Conservation (phyloP, 2,113 vertebrate genomes). For the Malurus melanocephalus region DNA sequence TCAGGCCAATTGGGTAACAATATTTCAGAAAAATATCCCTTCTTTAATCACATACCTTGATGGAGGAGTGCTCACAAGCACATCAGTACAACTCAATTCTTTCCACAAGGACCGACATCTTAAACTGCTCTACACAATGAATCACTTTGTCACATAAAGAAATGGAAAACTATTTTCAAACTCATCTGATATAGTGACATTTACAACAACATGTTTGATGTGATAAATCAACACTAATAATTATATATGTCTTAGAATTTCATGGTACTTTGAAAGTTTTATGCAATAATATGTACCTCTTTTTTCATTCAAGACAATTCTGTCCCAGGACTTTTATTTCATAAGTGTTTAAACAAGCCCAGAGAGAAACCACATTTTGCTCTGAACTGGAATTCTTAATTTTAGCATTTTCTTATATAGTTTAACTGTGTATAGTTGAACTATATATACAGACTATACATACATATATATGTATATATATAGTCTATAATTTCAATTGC, state of each 20-base stretch:
- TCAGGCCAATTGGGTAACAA: slow-evolving; percentile 59
- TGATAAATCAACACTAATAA: slow-evolving; percentile 75
- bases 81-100: slow-evolving; percentile 65
- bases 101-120: slow-evolving; percentile 69
- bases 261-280: slow-evolving; percentile 67
- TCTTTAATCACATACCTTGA: slow-evolving; percentile 72
- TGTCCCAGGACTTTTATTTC: slow-evolving; percentile 59
- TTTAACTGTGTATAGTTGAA: no score
- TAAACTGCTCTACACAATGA: slow-evolving; percentile 72
- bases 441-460: no score
- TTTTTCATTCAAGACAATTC: slow-evolving; percentile 44
- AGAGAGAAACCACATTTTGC: slow-evolving; percentile 37
- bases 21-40: slow-evolving; percentile 67
- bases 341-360: slow-evolving; percentile 52
- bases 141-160: slow-evolving; percentile 78
- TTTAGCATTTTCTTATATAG: neutral
- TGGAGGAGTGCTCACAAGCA: slow-evolving; percentile 61
- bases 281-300: slow-evolving; percentile 54
- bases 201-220: slow-evolving; percentile 73
- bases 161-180: slow-evolving; percentile 77
- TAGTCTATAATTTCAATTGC: neutral
- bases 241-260: slow-evolving; percentile 73
- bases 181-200: slow-evolving; percentile 73
- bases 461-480: no score
- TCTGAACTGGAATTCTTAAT: slow-evolving; percentile 7